phyloP scores from a whole-genome alignment of 2,888 invertebrate genomes.

The Ceraclea dissimilis region DNA sequence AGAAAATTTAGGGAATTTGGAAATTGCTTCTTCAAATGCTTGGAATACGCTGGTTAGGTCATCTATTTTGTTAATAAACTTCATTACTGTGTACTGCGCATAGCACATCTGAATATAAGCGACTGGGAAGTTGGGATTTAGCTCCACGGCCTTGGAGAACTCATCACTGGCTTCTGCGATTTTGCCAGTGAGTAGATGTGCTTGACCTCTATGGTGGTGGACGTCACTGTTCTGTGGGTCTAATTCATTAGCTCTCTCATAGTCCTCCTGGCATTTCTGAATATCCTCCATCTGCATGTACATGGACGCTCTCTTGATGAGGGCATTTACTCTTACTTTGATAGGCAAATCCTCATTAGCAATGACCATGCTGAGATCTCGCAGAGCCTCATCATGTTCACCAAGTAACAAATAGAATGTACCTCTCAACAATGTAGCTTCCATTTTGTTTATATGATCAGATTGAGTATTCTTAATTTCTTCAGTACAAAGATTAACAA shows the following conservation, averaged over 20 bases:
- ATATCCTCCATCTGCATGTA: conserved; percentile 71
- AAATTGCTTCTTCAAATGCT: conserved; percentile 67
- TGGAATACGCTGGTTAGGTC: conserved; percentile 58
- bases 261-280: conserved; percentile 70
- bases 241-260: conserved; percentile 65
- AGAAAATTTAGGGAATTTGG: conserved; percentile 74
- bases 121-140: conserved; percentile 79
- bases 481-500: conserved; percentile 72
- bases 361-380: conserved; percentile 65
- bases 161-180: conserved; percentile 74
- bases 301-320: conserved; percentile 82
- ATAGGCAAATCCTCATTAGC: conserved; percentile 52
- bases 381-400: conserved; percentile 62
- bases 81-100: conserved; percentile 64
- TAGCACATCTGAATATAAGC: conserved; percentile 88
- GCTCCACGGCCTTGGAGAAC: conserved; percentile 72
- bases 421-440: conserved; percentile 72
- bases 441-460: conserved; percentile 53
- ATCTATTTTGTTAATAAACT: conserved; percentile 28
- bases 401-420: conserved; percentile 78
- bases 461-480: conserved; percentile 53
- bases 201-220: conserved; percentile 88
- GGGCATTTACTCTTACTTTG: conserved; percentile 66
- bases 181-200: conserved; percentile 73
- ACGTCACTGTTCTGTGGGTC: conserved; percentile 81